These are phyloP conservation scores for Zeugodacus cucurbitae DNA, from an alignment of 1,140 invertebrate genomes.

Conservation along the genomic window DNA sequence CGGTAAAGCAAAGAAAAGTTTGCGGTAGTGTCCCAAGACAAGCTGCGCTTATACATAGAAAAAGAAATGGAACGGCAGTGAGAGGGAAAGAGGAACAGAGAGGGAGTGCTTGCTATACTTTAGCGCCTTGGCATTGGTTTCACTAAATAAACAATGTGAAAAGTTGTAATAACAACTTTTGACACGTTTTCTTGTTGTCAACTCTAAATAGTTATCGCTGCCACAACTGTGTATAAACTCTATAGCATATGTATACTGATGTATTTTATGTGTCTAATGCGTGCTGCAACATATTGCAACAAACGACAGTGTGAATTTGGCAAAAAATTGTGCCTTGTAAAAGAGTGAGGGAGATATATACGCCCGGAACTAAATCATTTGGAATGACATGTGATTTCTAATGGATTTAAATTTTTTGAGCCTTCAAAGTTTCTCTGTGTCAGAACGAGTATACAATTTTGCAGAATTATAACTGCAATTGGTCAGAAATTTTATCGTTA, in stretches of 20 bases:
- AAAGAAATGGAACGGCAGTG: background rate
- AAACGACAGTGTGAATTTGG: no score
- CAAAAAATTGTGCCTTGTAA: no score
- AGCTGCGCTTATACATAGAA: background rate
- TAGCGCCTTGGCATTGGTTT: background rate
- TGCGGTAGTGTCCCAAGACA: background rate
- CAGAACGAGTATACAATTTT: no score
- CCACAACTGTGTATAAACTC: background rate
- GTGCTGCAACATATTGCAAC: background rate
- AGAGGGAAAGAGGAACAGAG: background rate
- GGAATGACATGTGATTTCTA: no score
- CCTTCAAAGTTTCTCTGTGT: no score
- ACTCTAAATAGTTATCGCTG: constrained; percentile 14
- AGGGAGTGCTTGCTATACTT: background rate
- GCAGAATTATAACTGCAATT: no score
- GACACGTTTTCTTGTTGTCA: constrained; percentile 28
- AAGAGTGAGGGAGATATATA: rapidly evolving
- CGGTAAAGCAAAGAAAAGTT: background rate
- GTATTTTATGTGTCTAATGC: background rate
- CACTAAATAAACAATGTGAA: constrained; percentile 28
- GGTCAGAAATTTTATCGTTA: no score
- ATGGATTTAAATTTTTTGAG: no score
- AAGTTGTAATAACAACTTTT: constrained; percentile 40
- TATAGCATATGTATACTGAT: background rate
- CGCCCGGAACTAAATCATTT: no score